A percentile compares a stretch with the other conserved stretches of the same genome.
Conservation (phyloP, 2,797 vertebrate species). For the Gallinago nigripennis region DNA sequence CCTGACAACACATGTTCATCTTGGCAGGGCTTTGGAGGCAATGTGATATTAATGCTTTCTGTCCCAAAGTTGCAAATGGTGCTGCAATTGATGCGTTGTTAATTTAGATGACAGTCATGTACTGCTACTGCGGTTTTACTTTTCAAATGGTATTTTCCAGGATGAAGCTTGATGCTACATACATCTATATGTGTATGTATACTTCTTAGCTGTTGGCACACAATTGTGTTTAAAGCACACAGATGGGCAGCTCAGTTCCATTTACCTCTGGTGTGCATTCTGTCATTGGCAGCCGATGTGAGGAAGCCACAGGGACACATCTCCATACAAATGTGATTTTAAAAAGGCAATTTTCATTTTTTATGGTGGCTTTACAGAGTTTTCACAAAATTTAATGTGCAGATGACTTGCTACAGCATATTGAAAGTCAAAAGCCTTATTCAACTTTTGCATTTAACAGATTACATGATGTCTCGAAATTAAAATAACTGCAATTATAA, state of each 20-base stretch:
- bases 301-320: conserved; percentile 58
- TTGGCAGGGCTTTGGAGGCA: conserved; percentile 44
- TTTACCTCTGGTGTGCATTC: conserved; percentile 66
- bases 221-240: conserved; percentile 78
- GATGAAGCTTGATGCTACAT: conserved; percentile 43
- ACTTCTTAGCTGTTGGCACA: conserved; percentile 75
- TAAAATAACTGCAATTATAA: conserved; percentile 53
- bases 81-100: conserved; percentile 49
- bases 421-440: conserved; percentile 52
- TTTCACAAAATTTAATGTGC: conserved; percentile 56
- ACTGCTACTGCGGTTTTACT: conserved; percentile 61
- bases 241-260: conserved; percentile 80
- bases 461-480: conserved; percentile 45
- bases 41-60: not conserved
- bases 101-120: conserved; percentile 65
- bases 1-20: conserved; percentile 65
- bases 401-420: conserved; percentile 56
- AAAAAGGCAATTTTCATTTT: conserved; percentile 71
- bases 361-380: conserved; percentile 36
- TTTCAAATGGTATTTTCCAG: conserved; percentile 49
- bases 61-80: conserved; percentile 18
- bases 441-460: conserved; percentile 43
- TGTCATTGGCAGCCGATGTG: conserved; percentile 57
- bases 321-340: conserved; percentile 78
- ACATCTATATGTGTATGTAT: not conserved